phyloP scores from a whole-genome alignment of 2,797 vertebrate species.

The Leucoraja ocellata region DNA sequence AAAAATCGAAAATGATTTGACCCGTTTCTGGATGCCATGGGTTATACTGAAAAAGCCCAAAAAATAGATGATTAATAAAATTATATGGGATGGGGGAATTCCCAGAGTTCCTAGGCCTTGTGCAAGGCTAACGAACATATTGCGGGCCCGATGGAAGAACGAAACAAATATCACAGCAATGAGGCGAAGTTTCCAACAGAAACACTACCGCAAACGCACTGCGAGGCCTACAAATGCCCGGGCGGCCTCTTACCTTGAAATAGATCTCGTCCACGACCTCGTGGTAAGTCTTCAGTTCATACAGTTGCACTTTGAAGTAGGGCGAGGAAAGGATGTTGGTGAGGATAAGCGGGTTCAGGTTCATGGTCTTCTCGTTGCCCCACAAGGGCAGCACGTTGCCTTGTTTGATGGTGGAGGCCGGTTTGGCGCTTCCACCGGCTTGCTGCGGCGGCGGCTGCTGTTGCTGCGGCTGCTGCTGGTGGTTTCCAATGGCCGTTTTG shows the following conservation, averaged over 20 bases:
- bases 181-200: background rate
- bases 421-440: conserved; percentile 66
- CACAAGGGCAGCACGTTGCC: conserved; percentile 90
- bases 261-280: conserved; percentile 98
- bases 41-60: background rate
- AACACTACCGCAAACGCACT: no score
- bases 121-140: background rate
- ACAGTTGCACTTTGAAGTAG: conserved; percentile 97
- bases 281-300: conserved; percentile 97
- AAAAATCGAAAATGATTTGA: background rate
- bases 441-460: conserved; percentile 70
- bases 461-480: conserved; percentile 61
- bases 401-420: conserved; percentile 80
- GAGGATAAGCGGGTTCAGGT: conserved; percentile 96
- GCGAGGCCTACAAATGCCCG: background rate
- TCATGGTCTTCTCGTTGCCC: conserved; percentile 99
- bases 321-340: conserved; percentile 96
- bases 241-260: conserved; percentile 66
- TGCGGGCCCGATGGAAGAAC: background rate
- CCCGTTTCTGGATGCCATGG: background rate
- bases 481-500: conserved; percentile 22
- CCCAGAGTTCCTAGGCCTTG: background rate
- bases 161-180: background rate
- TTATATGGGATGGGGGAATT: no score
- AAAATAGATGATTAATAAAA: no score